Percentiles rank a stretch among this genome's conserved stretches.
phyloP scores from a whole-genome alignment of 2,888 invertebrate genomes.

The Netelia virgata region DNA sequence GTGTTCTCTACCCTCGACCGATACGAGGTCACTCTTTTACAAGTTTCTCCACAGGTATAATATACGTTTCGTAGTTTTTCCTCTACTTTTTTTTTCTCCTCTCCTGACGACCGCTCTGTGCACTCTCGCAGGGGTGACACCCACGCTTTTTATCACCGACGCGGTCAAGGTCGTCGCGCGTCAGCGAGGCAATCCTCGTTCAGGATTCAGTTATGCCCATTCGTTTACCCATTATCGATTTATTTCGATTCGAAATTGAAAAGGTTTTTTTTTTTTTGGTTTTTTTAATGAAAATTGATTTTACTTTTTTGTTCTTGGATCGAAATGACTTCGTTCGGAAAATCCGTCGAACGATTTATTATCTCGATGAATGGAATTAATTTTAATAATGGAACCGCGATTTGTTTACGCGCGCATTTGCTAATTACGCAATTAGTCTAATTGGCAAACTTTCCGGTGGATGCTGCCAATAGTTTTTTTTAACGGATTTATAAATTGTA shows the following conservation, averaged over 20 bases:
- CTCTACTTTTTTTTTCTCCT: slow-evolving; percentile 14
- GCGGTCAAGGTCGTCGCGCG: slow-evolving; percentile 59
- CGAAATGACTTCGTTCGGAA: background rate
- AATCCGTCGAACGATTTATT: no score
- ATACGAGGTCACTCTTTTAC: slow-evolving; percentile 64
- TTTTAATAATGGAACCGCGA: no score
- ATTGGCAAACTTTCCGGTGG: no score
- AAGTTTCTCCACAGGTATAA: slow-evolving; percentile 51
- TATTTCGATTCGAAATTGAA: background rate
- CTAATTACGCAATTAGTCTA: no score
- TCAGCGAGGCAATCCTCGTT: slow-evolving; percentile 6
- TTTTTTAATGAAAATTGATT: background rate
- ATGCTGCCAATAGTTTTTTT: no score
- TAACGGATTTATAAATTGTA: no score
- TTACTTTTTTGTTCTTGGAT: background rate
- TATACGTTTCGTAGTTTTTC: slow-evolving; percentile 50
- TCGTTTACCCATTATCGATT: no score
- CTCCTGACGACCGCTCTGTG: slow-evolving; percentile 22
- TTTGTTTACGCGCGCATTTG: no score
- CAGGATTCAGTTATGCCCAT: background rate
- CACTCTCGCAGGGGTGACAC: slow-evolving; percentile 45
- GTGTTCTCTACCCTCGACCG: slow-evolving; percentile 7
- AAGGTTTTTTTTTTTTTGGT: background rate
- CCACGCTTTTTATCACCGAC: slow-evolving; percentile 14
- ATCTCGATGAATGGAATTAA: no score